Base-by-base conservation (phyloP, 2,113 vertebrate genomes). In the Nothobranchius furzeri region DNA sequence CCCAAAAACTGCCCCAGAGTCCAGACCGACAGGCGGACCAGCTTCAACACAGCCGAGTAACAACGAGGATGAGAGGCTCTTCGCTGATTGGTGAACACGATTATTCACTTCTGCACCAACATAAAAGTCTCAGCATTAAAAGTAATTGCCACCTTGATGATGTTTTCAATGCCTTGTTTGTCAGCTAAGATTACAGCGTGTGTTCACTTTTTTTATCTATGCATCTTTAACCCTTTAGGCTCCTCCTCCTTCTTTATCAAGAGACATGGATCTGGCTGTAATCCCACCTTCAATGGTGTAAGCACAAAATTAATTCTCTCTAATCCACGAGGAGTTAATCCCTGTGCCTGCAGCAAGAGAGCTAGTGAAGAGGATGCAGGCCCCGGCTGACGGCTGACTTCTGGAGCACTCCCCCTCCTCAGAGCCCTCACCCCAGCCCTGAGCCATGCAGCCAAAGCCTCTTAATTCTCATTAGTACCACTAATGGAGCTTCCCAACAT, bases 301-400 rank as follows among this genome's bases (percentile, higher is more conserved):
- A 92, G 79, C 90, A 90, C 82, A 90, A 92, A 90, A 92, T 92
- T 86, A 91, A 92, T 90, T 90, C 87, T 83, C 77, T 86, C 71
- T 92, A 92, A 92, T 92, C 91, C 90, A 78, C 76, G 64, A 71
- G 71, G 77, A 91, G 88, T 87, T 92, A 89, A 92, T 92, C 89
- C 86, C 75, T 62, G 17, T 71, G 86, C 83, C 89, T 76, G 70
- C 79, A 75, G 87, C 85, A 78, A 82, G 51, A 68, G 70, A 51
- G 59, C 79, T 77, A 75, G 64, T 69, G 73, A 64, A 82, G 50
- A 54, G 77, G 82, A 81, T 70, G 70, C 48, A 15, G 74, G 52
- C 73, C 37, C 10, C 6, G 67, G 73, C 58, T 70, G 82, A 66
- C 78, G 80, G 70, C 85, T 91, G 87, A 85, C 68, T 87, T 73